Evolutionary conservation across 2,797 vertebrate species (phyloP).

Genomic region (Neopelma chrysocephalum): DNA sequence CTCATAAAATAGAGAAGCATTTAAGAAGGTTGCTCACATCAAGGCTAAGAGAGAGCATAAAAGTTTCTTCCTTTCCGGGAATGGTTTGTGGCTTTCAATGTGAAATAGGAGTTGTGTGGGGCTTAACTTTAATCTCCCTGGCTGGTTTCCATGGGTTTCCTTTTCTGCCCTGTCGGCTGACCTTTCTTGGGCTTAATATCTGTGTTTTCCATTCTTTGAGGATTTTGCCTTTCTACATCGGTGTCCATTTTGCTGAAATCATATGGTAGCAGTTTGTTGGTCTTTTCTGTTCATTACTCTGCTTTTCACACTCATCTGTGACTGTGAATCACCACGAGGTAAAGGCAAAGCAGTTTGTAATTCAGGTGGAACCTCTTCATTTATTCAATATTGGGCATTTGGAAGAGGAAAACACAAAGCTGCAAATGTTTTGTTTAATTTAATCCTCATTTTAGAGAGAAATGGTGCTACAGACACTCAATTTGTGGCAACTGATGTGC

Average conservation of each 20-base stretch:
- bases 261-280: not conserved
- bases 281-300: not conserved
- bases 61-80: not conserved
- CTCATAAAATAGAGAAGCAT: not conserved
- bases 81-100: constrained; percentile 29
- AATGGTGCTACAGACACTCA: not conserved
- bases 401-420: not conserved
- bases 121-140: constrained; percentile 26
- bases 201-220: constrained; percentile 15
- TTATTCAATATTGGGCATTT: not conserved
- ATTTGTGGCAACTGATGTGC: not conserved
- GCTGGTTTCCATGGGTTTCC: not conserved
- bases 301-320: not conserved
- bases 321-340: not conserved
- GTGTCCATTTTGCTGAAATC: not conserved
- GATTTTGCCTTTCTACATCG: not conserved
- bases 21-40: constrained; percentile 12
- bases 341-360: not conserved
- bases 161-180: not conserved
- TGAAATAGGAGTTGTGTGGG: constrained; percentile 35
- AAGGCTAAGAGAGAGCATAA: not conserved
- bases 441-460: not conserved
- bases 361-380: not conserved
- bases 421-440: not conserved
- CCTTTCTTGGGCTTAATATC: not conserved